Evolutionary conservation across 2,113 vertebrate genomes (phyloP).

Genomic region (Gymnocephalus cernua): DNA sequence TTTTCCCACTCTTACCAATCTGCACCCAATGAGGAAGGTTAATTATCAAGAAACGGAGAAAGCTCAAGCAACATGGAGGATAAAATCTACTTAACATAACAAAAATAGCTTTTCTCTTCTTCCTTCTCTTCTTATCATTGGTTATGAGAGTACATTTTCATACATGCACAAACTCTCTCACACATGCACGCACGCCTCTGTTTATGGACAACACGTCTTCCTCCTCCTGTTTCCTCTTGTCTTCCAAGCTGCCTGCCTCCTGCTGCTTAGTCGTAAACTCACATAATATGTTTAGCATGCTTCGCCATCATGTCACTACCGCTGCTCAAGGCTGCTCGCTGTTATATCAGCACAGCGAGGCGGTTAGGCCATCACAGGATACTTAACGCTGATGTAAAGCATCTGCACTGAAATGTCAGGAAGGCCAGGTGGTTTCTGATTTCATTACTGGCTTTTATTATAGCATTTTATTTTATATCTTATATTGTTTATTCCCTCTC

Average conservation of each 20-base stretch:
- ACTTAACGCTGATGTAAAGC: constrained; percentile 41
- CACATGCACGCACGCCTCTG: constrained; percentile 36
- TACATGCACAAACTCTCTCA: constrained; percentile 11
- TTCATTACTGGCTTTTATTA: constrained; percentile 59
- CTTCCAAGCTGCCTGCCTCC: constrained; percentile 62
- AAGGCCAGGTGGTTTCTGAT: constrained; percentile 45
- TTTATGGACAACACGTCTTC: constrained; percentile 62
- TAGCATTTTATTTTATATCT: constrained; percentile 26
- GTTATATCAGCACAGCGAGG: constrained; percentile 52
- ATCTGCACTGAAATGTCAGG: constrained; percentile 32
- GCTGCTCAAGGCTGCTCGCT: constrained; percentile 72
- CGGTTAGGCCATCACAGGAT: constrained; percentile 39
- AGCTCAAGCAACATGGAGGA: background rate
- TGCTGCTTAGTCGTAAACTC: constrained; percentile 75
- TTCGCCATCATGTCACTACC: constrained; percentile 41
- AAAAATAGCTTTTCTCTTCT: background rate
- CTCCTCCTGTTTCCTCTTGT: constrained; percentile 65
- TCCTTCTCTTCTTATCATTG: background rate
- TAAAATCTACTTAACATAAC: background rate
- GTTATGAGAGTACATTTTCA: background rate
- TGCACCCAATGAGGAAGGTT: constrained; percentile 7
- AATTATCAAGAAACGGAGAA: background rate
- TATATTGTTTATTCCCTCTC: constrained; percentile 9
- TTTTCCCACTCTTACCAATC: constrained; percentile 48
- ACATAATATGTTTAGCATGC: constrained; percentile 82